These are phyloP conservation scores for Eudiplozoon nipponicum DNA, from an alignment of 2,888 invertebrate genomes.

Conservation along the genomic window DNA sequence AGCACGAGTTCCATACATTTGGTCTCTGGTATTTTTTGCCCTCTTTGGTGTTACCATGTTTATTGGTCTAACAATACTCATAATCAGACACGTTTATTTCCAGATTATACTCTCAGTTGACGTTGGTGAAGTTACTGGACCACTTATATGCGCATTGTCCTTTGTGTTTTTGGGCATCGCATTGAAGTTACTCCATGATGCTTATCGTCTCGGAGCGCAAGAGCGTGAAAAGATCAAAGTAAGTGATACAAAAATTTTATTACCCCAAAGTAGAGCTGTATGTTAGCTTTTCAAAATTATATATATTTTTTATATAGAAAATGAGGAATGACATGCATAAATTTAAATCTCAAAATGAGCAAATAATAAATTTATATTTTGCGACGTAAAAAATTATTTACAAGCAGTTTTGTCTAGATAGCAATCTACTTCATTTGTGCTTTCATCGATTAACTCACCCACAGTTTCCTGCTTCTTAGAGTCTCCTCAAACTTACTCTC, in stretches of 20 bases:
- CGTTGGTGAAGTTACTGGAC: constrained; percentile 4
- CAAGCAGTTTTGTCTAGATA: too few species aligned
- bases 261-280: too few species aligned
- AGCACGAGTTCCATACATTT: not conserved
- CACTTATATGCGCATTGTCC: not conserved
- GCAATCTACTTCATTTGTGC: too few species aligned
- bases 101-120: not conserved
- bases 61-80: not conserved
- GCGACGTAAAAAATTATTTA: too few species aligned
- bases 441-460: too few species aligned
- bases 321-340: too few species aligned
- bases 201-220: not conserved
- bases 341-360: too few species aligned
- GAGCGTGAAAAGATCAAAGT: not conserved
- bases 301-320: too few species aligned
- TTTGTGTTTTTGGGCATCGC: constrained; percentile 1
- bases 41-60: not conserved
- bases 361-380: too few species aligned
- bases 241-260: not conserved
- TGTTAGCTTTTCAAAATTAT: too few species aligned
- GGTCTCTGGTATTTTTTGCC: not conserved
- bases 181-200: not conserved
- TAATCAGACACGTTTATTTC: not conserved
- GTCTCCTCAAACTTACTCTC: too few species aligned
- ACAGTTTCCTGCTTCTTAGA: too few species aligned